Percentiles rank a stretch among this genome's conserved stretches.
These are phyloP conservation scores for Pinna nobilis DNA, from an alignment of 1,140 invertebrate species.

Conservation along the genomic window DNA sequence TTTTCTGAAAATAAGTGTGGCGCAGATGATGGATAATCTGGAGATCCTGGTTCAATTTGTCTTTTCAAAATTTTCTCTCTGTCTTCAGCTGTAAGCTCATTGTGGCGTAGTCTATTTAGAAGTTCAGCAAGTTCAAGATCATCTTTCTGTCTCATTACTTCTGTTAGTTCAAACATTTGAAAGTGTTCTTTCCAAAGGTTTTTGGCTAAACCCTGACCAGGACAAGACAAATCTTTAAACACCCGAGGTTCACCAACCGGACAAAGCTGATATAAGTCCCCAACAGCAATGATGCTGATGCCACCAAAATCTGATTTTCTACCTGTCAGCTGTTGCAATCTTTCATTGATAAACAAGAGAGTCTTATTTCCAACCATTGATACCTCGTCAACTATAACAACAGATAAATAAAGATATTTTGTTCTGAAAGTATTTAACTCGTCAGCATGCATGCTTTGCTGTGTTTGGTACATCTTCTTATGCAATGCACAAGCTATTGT, in stretches of 20 bases:
- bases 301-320: conserved; percentile 38
- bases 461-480: conserved; percentile 17
- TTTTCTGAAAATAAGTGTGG: conserved; percentile 34
- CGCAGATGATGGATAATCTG: neutral
- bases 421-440: conserved; percentile 28
- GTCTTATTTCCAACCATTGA: conserved; percentile 24
- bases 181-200: conserved; percentile 48
- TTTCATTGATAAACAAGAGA: conserved; percentile 32
- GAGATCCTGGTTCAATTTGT: neutral
- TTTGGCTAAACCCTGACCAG: conserved; percentile 13
- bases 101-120: conserved; percentile 40
- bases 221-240: conserved; percentile 30
- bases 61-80: neutral
- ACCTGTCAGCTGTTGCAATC: conserved; percentile 41
- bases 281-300: conserved; percentile 40
- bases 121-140: conserved; percentile 10
- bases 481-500: conserved; percentile 5
- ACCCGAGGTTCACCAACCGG: conserved; percentile 45
- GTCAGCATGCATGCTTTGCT: conserved; percentile 19
- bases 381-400: conserved; percentile 34
- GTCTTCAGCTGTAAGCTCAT: neutral
- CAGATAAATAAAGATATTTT: conserved; percentile 22
- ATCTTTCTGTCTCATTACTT: conserved; percentile 14
- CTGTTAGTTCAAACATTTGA: conserved; percentile 33
- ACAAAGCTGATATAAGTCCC: conserved; percentile 43